These are phyloP conservation scores for Darevskia mixta DNA, from an alignment of 2,797 vertebrate species.

Conservation along the genomic window DNA sequence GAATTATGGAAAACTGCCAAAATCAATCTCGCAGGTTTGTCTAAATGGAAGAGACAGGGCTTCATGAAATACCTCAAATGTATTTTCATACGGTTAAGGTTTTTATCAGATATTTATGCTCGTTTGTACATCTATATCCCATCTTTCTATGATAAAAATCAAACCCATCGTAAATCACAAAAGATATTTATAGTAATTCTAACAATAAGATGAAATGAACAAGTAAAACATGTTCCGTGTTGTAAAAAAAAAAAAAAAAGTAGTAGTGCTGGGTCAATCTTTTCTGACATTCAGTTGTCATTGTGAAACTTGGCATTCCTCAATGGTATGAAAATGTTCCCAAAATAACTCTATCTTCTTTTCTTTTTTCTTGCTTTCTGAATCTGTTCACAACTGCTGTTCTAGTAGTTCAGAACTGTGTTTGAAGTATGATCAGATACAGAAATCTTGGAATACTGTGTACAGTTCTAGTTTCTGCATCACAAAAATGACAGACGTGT, in stretches of 20 bases:
- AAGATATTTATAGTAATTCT: neutral
- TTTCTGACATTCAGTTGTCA: neutral
- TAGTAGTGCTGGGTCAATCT: neutral
- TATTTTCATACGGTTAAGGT: neutral
- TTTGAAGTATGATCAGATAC: too few species aligned
- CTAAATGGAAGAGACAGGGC: neutral
- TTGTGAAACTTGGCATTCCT: neutral
- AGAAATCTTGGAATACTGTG: too few species aligned
- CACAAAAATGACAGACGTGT: too few species aligned
- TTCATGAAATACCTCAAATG: neutral
- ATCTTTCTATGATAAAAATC: neutral
- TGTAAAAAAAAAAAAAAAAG: neutral
- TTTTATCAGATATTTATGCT: neutral
- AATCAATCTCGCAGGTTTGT: neutral
- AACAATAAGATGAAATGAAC: neutral
- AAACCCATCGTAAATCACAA: neutral
- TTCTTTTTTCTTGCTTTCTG: neutral
- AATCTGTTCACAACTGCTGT: neutral
- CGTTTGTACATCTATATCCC: too few species aligned
- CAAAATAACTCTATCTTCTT: neutral
- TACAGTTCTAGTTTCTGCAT: neutral
- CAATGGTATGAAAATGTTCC: neutral
- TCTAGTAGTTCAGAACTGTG: neutral
- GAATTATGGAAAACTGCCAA: neutral
- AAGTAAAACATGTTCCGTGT: neutral